These are phyloP conservation scores for Eulithis testata DNA, from an alignment of 2,888 invertebrate genomes.

Conservation along the genomic window DNA sequence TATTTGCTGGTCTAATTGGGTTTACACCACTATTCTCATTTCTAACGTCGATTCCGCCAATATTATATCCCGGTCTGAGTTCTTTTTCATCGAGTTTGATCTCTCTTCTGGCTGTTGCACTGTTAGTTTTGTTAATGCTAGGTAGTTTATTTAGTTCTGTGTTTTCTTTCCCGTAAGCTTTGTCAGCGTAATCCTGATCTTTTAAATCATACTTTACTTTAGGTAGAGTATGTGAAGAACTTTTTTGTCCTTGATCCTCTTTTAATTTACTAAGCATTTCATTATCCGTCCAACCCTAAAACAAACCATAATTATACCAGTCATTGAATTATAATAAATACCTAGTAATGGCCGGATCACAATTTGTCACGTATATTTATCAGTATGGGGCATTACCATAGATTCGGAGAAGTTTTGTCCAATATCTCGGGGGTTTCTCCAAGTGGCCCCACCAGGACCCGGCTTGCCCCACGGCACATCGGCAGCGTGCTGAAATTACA, in stretches of 20 bases:
- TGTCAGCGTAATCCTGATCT: constrained; percentile 65
- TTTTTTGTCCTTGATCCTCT: constrained; percentile 60
- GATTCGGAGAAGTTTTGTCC: constrained; percentile 91
- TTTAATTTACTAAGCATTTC: constrained; percentile 69
- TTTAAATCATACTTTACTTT: constrained; percentile 68
- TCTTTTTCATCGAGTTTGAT: constrained; percentile 6
- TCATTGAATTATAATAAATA: too few species aligned
- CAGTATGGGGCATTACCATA: constrained; percentile 82
- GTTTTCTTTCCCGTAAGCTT: constrained; percentile 58
- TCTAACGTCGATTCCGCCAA: constrained; percentile 22
- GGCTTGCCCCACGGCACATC: constrained; percentile 87
- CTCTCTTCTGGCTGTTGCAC: constrained; percentile 42
- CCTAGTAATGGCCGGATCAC: too few species aligned
- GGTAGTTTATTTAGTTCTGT: constrained; percentile 63
- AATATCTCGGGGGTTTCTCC: constrained; percentile 89
- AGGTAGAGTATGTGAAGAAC: constrained; percentile 80
- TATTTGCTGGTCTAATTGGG: constrained; percentile 14
- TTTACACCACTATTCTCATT: constrained; percentile 36
- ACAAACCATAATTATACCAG: constrained; percentile 13
- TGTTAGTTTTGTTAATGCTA: constrained; percentile 56
- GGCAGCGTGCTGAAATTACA: constrained; percentile 67
- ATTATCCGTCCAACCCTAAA: constrained; percentile 79
- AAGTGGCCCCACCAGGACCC: constrained; percentile 89
- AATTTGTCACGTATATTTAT: too few species aligned
- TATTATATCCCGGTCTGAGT: constrained; percentile 29